phyloP scores from a whole-genome alignment of 2,113 vertebrate genomes.

The Lasiurus cinereus region DNA sequence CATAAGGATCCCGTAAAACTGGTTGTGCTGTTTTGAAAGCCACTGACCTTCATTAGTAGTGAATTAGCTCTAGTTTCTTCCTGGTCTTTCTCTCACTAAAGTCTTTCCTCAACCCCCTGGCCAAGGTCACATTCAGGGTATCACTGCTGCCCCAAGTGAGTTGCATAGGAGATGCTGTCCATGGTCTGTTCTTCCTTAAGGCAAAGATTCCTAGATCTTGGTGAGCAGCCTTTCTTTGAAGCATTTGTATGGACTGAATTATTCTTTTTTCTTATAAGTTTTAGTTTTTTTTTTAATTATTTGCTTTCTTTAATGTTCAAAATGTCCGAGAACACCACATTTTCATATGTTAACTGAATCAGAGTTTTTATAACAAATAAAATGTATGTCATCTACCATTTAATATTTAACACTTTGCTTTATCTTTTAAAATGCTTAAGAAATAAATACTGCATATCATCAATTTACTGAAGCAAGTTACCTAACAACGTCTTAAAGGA shows the following conservation, averaged over 20 bases:
- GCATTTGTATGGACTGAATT: not conserved
- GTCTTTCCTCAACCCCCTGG: not conserved
- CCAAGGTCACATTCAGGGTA: not conserved
- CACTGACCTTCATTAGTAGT: not conserved
- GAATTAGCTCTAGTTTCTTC: not conserved
- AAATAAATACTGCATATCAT: not conserved
- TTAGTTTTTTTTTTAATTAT: slow-evolving; percentile 16
- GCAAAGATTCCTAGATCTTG: not conserved
- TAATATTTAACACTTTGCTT: not conserved
- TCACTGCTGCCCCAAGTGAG: not conserved
- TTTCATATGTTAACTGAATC: not conserved
- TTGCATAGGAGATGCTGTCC: not conserved
- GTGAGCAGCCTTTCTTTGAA: not conserved
- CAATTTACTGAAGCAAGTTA: not conserved
- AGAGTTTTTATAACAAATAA: slow-evolving; percentile 17
- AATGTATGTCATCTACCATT: not conserved
- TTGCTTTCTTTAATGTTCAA: slow-evolving; percentile 39
- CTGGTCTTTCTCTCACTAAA: not conserved
- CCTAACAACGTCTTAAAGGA: slow-evolving; percentile 14
- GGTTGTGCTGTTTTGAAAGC: not conserved
- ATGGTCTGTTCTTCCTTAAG: not conserved
- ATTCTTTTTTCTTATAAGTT: slow-evolving; percentile 1
- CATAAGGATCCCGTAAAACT: not conserved
- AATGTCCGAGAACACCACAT: not conserved
- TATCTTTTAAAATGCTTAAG: slow-evolving; percentile 47